A percentile compares a stretch with the other conserved stretches of the same genome.
These are phyloP conservation scores for Erebia epiphron DNA, from an alignment of 2,888 invertebrate species.

Conservation along the genomic window DNA sequence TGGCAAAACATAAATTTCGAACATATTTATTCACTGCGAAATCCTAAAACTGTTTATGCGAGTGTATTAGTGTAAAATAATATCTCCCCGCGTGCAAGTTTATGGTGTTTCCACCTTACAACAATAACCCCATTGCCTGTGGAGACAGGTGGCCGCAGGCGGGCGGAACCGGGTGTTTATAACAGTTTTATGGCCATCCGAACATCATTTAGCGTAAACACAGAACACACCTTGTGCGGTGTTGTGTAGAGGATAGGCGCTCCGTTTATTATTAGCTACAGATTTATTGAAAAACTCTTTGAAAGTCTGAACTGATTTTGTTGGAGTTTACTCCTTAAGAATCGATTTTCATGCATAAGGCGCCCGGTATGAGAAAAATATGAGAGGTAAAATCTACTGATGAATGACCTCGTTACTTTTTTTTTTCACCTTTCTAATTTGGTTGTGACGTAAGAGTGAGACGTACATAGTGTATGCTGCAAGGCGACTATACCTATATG, in stretches of 20 bases:
- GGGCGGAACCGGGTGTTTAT: slow-evolving; percentile 73
- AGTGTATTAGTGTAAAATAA: slow-evolving; percentile 17
- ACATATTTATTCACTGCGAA: slow-evolving; percentile 13
- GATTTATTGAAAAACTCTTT: background rate
- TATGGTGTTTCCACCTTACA: slow-evolving; percentile 20
- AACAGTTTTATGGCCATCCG: slow-evolving; percentile 56
- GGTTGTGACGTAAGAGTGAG: too few species aligned
- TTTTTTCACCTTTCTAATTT: too few species aligned
- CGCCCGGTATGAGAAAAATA: too few species aligned
- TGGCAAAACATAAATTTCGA: background rate
- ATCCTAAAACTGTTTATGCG: background rate
- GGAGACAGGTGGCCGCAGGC: slow-evolving; percentile 66
- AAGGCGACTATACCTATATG: too few species aligned
- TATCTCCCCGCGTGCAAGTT: slow-evolving; percentile 10
- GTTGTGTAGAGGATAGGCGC: background rate
- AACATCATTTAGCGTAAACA: slow-evolving; percentile 40
- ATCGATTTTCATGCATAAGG: too few species aligned
- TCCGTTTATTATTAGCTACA: background rate
- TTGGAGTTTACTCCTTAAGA: too few species aligned
- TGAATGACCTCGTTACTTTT: too few species aligned
- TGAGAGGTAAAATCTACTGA: too few species aligned
- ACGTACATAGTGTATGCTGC: too few species aligned
- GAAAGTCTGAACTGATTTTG: background rate
- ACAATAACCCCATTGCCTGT: slow-evolving; percentile 25
- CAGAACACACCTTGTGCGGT: slow-evolving; percentile 36